These are phyloP conservation scores for Corapipo altera DNA, from an alignment of 2,113 vertebrate genomes.

Conservation along the genomic window DNA sequence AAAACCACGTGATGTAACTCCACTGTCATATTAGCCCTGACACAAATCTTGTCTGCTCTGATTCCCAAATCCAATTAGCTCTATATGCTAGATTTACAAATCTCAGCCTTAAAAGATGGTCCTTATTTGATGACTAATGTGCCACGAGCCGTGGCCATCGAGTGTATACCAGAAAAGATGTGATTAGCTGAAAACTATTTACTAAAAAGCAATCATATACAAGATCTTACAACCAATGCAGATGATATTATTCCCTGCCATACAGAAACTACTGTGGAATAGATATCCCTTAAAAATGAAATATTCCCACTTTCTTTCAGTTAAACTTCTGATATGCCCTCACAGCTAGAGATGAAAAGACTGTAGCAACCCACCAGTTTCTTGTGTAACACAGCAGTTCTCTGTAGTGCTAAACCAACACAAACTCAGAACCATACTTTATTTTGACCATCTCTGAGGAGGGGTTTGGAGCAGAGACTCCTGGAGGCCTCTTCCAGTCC, in stretches of 20 bases:
- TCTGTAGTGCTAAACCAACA: not conserved
- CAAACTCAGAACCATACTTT: not conserved
- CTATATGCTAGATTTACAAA: not conserved
- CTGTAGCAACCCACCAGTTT: not conserved
- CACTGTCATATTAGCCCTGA: not conserved
- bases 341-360: not conserved
- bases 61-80: not conserved
- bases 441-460: not conserved
- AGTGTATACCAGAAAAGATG: not conserved
- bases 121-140: not conserved
- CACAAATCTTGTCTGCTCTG: not conserved
- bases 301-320: not conserved
- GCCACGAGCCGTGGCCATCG: not conserved
- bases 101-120: not conserved
- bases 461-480: not conserved
- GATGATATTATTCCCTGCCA: not conserved
- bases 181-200: not conserved
- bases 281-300: not conserved
- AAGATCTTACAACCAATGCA: not conserved
- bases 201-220: not conserved
- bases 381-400: not conserved
- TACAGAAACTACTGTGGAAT: not conserved
- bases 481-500: not conserved
- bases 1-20: slow-evolving; percentile 51
- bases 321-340: not conserved